Base-by-base conservation (phyloP, 1,140 invertebrate species). In the Pseudomyrmex dendroicus region DNA sequence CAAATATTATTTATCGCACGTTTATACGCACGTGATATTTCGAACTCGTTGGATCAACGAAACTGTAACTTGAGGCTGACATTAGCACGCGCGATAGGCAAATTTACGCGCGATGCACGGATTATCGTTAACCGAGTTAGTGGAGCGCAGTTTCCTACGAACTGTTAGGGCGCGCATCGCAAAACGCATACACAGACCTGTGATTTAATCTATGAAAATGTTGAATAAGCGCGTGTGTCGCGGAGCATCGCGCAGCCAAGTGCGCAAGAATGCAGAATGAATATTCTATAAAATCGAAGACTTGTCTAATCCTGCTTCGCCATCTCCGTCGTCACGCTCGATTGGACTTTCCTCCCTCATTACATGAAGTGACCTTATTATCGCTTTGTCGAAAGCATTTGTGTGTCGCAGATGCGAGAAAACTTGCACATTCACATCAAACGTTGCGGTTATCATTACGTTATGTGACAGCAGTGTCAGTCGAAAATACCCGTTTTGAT, bases 361-460 rank as follows among this genome's bases (percentile, higher is more conserved):
- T 86, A 67, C 72, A 67, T 50, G 22, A 82, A 46, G 84, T 89
- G 89, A 87, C 85, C 88, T 84, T 89, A 89, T 91, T 91, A 86
- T 83, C 88, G 35, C 35, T 35, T 89, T 85, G 83, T 89, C 83
- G 84, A 89, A 86, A 85, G 89, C 84, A 82, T 56, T 68, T 62
- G 56, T 35, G 48, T n/a, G 57, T 74, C 44, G 12, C 15, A 54
- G 57, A 44, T n/a, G 22, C 20, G 35, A 22, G 46, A 52, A 57
- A 70, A 82, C 20, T 15, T 12, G 13, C 44, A 17, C 13, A 48
- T 50, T 73, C 25, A 25, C 35, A 35, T 35, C 4, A 35, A 7
- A 35, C 35, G 35, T 35, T 7, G 35, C 35, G 35, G 35, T 35
- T 5, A 2, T 77, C 4, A n/a, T 9, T 25, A 25, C 8, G 10